Evolutionary conservation across 2,888 invertebrate species (phyloP).

Genomic region (Scaptomyza flava): DNA sequence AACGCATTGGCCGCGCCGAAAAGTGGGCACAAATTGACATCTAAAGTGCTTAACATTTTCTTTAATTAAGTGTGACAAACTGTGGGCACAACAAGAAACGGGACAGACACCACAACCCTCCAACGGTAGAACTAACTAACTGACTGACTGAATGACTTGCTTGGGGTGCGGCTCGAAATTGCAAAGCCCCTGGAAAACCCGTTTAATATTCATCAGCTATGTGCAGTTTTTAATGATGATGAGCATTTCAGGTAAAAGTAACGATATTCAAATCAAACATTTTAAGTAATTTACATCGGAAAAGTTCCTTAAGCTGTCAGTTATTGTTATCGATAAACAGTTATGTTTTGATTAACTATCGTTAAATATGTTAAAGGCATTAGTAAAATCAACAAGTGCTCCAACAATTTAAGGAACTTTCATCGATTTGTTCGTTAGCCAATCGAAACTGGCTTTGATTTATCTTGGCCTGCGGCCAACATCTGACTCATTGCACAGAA

Average conservation of each 20-base stretch:
- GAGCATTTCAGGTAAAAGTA: not conserved
- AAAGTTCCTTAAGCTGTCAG: too few relatives aligned
- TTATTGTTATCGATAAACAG: not conserved
- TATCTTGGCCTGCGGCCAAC: not conserved
- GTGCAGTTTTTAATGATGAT: not conserved
- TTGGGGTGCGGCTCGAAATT: not conserved
- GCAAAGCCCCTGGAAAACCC: not conserved
- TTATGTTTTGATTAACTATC: too few relatives aligned
- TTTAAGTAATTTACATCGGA: too few relatives aligned
- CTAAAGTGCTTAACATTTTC: slow-evolving; percentile 80
- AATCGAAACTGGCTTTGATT: not conserved
- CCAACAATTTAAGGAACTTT: not conserved
- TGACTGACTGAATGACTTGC: not conserved
- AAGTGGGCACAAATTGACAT: slow-evolving; percentile 79
- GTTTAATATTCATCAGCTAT: not conserved
- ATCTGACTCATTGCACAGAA: slow-evolving; percentile 44
- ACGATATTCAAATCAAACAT: too few relatives aligned
- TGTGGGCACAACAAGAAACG: slow-evolving; percentile 62
- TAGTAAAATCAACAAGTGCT: not conserved
- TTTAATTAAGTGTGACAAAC: slow-evolving; percentile 80
- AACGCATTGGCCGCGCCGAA: slow-evolving; percentile 65
- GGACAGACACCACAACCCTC: not conserved
- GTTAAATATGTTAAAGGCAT: too few relatives aligned
- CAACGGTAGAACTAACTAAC: not conserved
- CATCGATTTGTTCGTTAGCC: not conserved